Base-by-base conservation (phyloP, 1,140 invertebrate species). In the Medauroidea extradentata region DNA sequence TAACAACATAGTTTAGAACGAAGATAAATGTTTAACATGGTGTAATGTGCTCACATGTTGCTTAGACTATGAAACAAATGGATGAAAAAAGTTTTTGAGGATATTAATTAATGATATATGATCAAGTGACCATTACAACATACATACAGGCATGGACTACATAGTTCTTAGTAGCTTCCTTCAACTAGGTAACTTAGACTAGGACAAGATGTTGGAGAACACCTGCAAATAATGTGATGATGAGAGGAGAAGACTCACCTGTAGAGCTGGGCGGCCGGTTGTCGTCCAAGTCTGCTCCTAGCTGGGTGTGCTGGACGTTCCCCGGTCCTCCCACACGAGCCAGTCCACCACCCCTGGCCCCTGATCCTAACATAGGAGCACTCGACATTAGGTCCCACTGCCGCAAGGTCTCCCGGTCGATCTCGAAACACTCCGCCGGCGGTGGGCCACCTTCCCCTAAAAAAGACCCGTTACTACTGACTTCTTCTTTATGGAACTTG, bases 371-470 rank as follows among this genome's bases (percentile, higher is more conserved):
- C 3, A 68, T 60, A 19, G 80, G 80, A 60, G 83, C 89, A 78
- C 89, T 90, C 43, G 89, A 92, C 83, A 91, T 81, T 60, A 91
- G 81, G 75, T 93, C 90, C 90, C 90, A 92, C 69, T 92, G 90
- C 29, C 90, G 80, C 63, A 92, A 79, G 63, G 89, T 91, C 75
- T 92, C 90, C 65, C 89, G 83, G 77, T 92, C 90, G 64, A 91
- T 84, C 71, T 89, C 88, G 78, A 84, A 83, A 51, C 79, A 79
- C 58, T 74, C 67, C 14, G 21, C 21, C 2, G 51, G 41, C 14
- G 42, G 69, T 64, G 24, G 66, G 64, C 46, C 63, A 75, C 78
- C 75, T 68, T 78, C 77, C 71, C 67, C 77, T 79, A 80, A 81
- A 82, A 80, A 80, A 80, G 46, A 18, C 27, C 60, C 53, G 46